Percentiles rank a stretch among this genome's conserved stretches.
phyloP scores from a whole-genome alignment of 2,113 vertebrate species.

The Anas platyrhynchos region DNA sequence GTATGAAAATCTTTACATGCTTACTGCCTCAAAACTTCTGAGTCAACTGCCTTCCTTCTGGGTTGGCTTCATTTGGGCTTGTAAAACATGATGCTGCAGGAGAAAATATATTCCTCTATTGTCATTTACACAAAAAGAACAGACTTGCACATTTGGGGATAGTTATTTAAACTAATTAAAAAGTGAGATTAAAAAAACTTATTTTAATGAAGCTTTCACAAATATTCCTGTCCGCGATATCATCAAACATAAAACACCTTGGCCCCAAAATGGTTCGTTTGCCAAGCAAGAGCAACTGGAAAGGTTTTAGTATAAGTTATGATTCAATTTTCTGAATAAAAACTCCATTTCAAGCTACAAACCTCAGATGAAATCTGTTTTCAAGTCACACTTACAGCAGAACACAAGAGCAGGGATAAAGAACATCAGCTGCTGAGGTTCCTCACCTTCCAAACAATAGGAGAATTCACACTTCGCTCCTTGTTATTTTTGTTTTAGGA shows the following conservation, averaged over 20 bases:
- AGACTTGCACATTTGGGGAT: constrained; percentile 20
- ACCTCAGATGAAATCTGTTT: neutral
- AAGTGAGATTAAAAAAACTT: neutral
- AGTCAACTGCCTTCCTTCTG: neutral
- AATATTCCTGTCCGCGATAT: neutral
- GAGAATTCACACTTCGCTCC: neutral
- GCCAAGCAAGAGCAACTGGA: neutral
- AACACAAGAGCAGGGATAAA: neutral
- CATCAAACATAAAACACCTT: neutral
- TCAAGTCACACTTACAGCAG: neutral
- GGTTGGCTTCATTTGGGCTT: neutral
- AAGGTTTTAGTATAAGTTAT: neutral
- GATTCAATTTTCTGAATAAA: neutral
- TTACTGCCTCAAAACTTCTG: neutral
- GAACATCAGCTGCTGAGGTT: neutral
- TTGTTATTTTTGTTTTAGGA: constrained; percentile 10
- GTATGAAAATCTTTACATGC: neutral
- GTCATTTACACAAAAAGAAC: constrained; percentile 22
- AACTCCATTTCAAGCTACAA: neutral
- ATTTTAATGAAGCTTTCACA: neutral
- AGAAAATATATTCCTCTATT: constrained; percentile 36
- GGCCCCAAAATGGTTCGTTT: neutral
- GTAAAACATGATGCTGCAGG: neutral
- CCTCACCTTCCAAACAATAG: neutral
- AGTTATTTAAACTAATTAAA: constrained; percentile 39